Evolutionary conservation across 2,888 invertebrate species (phyloP).

Genomic region (Melinaea marsaeus): DNA sequence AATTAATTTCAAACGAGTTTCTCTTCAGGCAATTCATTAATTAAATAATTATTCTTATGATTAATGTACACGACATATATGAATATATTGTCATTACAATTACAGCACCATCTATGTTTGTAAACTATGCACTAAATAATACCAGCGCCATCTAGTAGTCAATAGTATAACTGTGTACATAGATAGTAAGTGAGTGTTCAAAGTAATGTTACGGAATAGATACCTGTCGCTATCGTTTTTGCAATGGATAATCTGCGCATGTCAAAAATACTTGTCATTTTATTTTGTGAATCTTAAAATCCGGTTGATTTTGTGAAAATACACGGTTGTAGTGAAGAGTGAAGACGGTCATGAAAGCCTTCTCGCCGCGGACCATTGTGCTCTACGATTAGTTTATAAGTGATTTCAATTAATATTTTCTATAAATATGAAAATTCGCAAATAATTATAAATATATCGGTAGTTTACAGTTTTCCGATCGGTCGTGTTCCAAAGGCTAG

Average conservation of each 20-base stretch:
- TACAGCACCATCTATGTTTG: no score
- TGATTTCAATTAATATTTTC: conserved; percentile 34
- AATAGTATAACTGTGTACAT: no score
- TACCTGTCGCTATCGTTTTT: conserved; percentile 47
- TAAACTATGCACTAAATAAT: no score
- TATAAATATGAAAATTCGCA: conserved; percentile 41
- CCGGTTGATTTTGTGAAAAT: conserved; percentile 64
- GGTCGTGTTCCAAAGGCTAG: conserved; percentile 17
- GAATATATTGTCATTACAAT: no score
- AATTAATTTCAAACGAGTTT: no score
- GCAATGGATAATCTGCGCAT: conserved; percentile 61
- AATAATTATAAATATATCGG: conserved; percentile 42
- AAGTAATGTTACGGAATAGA: not conserved
- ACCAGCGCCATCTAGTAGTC: no score
- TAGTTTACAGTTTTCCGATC: conserved; percentile 51
- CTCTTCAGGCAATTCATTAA: no score
- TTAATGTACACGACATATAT: no score
- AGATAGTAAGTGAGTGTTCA: no score
- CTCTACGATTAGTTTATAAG: conserved; percentile 45
- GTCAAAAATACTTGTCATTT: conserved; percentile 74
- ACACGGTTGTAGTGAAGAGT: conserved; percentile 46
- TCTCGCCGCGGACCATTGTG: conserved; percentile 49
- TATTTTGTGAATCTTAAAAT: conserved; percentile 67
- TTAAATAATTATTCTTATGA: no score
- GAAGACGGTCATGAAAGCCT: conserved; percentile 51